Evolutionary conservation across 2,797 vertebrate genomes (phyloP).

Genomic region (Scolopax rusticola): DNA sequence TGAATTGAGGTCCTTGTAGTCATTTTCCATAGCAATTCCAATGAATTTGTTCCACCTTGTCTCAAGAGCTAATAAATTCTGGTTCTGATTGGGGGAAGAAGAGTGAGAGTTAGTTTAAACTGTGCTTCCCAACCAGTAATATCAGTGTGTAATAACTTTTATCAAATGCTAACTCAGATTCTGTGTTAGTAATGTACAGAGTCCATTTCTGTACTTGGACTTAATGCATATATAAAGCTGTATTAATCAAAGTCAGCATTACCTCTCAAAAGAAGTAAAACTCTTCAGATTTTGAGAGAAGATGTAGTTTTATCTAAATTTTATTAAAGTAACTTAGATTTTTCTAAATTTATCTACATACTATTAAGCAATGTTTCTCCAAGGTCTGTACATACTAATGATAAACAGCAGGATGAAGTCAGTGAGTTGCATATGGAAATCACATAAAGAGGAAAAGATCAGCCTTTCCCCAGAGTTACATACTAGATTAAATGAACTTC

Average conservation of each 20-base stretch:
- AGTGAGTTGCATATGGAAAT: not conserved
- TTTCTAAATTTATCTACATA: not conserved
- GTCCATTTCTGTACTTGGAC: not conserved
- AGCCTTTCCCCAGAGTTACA: not conserved
- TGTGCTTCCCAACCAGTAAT: not conserved
- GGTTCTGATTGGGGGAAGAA: not conserved
- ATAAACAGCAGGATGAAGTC: not conserved
- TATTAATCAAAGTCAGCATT: not conserved
- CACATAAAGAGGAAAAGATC: not conserved
- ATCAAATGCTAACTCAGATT: not conserved
- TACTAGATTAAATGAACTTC: not conserved
- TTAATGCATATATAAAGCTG: not conserved
- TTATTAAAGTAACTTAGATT: not conserved
- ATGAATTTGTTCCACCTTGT: not conserved
- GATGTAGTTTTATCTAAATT: no score
- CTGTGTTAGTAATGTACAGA: not conserved
- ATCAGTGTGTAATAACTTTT: not conserved
- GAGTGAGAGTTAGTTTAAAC: not conserved
- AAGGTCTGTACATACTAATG: not conserved
- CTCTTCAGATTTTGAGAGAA: not conserved
- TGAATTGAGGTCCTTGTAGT: not conserved
- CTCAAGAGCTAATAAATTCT: not conserved
- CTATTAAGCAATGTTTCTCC: not conserved
- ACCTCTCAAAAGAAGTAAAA: not conserved
- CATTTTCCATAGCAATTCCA: not conserved